Base-by-base conservation (phyloP, 2,888 invertebrate species). In the Xestia c-nigrum region DNA sequence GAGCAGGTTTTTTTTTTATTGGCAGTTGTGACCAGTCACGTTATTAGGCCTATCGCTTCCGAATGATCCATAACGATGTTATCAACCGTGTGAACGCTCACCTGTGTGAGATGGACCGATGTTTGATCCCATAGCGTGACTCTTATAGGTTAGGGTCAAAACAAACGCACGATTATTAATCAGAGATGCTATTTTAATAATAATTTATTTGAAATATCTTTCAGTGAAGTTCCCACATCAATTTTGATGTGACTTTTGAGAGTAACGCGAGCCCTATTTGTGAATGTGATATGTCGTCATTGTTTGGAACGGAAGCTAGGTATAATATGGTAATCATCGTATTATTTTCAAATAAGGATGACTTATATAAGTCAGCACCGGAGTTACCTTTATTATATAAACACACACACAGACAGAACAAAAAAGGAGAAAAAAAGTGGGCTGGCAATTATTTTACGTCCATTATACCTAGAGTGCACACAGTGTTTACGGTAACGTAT, bases 41-140 rank as follows among this genome's bases (percentile, higher is more conserved):
- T 67, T 67, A 84, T 75, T 73, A 80, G 65, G 63, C 70, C 73
- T 85, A 85, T 84, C 88, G 80, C 80, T 83, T 83, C 71, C 78
- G 76, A 85, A 87, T 84, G 80, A 81, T 81, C 84, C 84, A 78
- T 88, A 87, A 86, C 81, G 90, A 90, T 89, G 74, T 61, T 87
- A 91, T 91, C 91, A 88, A 85, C 89, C 93, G 91, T 95, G 95
- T 87, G 94, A 95, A 88, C 85, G 64, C 78, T 89, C 95, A 95
- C 95, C 95, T 95, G 95, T 91, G 85, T 64, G 72, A n/a, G 74
- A 82, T 81, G 80, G 85, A 88, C 87, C 85, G 57, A 66, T 68
- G 73, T 50, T 65, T 59, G 79, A 72, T 75, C 83, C 79, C 88
- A 87, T 94, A 86, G 94, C 94, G 95, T 94, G 95, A 91, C 91